These are phyloP conservation scores for Toxotes jaculatrix DNA, from an alignment of 2,113 vertebrate genomes.

Conservation along the genomic window DNA sequence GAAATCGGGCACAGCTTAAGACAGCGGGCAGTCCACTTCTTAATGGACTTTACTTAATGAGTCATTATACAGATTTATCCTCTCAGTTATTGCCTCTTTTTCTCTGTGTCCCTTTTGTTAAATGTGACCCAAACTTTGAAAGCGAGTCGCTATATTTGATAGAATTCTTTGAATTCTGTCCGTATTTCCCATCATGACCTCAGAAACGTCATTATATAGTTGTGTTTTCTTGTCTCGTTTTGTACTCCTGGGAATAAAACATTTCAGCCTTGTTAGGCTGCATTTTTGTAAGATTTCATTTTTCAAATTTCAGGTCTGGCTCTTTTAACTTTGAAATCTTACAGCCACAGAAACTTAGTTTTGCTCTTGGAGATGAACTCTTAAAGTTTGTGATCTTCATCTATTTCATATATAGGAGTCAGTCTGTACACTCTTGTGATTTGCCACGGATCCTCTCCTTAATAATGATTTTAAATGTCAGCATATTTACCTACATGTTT, in stretches of 20 bases:
- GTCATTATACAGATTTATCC: background rate
- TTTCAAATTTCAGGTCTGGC: slow-evolving; percentile 1
- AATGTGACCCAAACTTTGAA: background rate
- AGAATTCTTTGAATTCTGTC: background rate
- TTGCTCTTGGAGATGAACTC: background rate
- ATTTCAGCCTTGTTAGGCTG: background rate
- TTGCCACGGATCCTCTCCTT: background rate
- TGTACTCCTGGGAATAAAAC: too few species aligned
- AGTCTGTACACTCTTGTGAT: background rate
- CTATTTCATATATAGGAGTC: background rate
- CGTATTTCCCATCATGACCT: background rate
- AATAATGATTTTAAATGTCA: slow-evolving; percentile 31
- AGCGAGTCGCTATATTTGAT: background rate
- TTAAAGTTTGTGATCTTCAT: slow-evolving; percentile 15
- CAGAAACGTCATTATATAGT: background rate
- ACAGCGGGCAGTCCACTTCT: background rate
- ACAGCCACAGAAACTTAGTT: background rate
- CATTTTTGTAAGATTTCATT: slow-evolving; percentile 16
- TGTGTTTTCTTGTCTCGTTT: background rate
- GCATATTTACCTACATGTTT: background rate
- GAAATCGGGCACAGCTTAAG: background rate
- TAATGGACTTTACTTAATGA: background rate
- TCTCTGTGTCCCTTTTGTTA: background rate
- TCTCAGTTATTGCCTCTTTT: background rate
- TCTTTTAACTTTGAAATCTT: background rate